Evolutionary conservation across 2,797 vertebrate species (phyloP), one percentile per base, ranked within the genome.

Genomic region (Taenioides sp.): DNA sequence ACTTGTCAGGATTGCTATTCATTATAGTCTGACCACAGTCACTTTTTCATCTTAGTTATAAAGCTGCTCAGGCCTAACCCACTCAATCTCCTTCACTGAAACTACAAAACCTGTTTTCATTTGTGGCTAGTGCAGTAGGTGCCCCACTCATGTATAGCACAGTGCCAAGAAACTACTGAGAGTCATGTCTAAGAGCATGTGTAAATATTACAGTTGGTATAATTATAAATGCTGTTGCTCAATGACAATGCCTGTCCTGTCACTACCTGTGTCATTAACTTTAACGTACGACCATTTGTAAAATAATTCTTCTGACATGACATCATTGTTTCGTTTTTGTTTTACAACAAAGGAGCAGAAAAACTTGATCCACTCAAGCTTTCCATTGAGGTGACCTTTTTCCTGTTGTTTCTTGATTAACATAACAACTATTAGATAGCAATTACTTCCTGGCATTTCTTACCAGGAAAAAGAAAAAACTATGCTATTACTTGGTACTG

Each of bases 321-420:
- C 60, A 62, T 63, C 61, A 40, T 40, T 22, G 61, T 63, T 63
- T 22, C 2, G n/a, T 9, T 57, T 57, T 22, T 60, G 58, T 60
- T n/a, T 62, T 40, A 6, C 2, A 22, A 63, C 18, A 63, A 40
- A 37, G n/a, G 11, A 7, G 37, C 7, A 64, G 16, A 49, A 47
- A 43, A 49, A 65, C 43, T 49, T 47, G 43, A 65, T 65, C 43
- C 63, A 50, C 63, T 65, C 16, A 7, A 28, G 20, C 23, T 43
- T 40, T 64, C 62, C n/a, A 64, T 47, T 64, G 62, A 43, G 62
- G 43, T 47, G 43, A 47, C 43, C 43, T 17, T 23, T 47, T 65
- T 68, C 54, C 66, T 68, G 55, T 34, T 81, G 71, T 74, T 54
- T 27, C 49, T 65, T 80, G 31, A 34, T 79, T 49, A 31, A 37